phyloP scores from a whole-genome alignment of 2,113 vertebrate species.

The Acrocephalus kingi region DNA sequence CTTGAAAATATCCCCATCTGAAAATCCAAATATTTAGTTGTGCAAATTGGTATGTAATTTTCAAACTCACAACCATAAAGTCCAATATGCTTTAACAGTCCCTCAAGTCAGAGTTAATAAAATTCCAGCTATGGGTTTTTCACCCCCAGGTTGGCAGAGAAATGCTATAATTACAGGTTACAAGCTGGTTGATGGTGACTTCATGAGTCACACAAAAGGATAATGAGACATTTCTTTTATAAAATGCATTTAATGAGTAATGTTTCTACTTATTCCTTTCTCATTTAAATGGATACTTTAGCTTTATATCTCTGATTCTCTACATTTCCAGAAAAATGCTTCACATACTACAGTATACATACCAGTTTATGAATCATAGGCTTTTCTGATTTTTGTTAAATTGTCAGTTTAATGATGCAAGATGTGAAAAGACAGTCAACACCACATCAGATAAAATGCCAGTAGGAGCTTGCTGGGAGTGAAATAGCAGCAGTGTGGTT shows the following conservation, averaged over 20 bases:
- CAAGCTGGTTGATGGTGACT: neutral
- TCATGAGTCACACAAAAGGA: conserved; percentile 6
- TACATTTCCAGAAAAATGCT: neutral
- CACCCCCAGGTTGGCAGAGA: neutral
- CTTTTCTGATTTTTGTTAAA: neutral
- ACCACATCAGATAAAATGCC: neutral
- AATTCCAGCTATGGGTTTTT: conserved; percentile 13
- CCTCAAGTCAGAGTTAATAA: neutral
- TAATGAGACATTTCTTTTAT: conserved; percentile 28
- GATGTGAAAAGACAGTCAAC: neutral
- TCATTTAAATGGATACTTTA: neutral
- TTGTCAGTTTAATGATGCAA: neutral
- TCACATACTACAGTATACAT: neutral
- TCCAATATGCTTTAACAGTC: neutral
- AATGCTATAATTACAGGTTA: neutral
- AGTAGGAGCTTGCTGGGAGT: neutral
- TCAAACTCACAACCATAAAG: neutral
- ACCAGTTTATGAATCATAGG: neutral
- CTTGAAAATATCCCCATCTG: neutral
- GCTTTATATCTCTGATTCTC: neutral
- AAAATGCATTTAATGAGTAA: neutral
- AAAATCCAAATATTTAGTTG: neutral
- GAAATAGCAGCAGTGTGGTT: neutral
- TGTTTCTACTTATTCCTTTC: neutral
- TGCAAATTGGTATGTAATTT: neutral